Percentiles rank a stretch among this genome's conserved stretches.
phyloP scores from a whole-genome alignment of 2,888 invertebrate species.

The Tenthredo mesomela region DNA sequence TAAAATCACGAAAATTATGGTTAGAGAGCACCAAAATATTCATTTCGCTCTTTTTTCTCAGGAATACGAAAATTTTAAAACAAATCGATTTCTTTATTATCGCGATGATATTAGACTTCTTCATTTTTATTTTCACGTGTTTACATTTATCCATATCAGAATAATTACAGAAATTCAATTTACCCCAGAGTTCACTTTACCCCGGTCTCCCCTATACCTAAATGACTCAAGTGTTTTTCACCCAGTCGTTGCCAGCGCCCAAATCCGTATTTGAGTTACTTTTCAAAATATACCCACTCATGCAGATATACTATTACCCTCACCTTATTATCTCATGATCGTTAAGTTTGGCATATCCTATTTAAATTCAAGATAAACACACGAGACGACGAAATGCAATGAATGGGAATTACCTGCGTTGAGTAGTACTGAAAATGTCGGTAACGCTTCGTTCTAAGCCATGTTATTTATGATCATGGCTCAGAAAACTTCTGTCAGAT shows the following conservation, averaged over 20 bases:
- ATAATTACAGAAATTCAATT: too few relatives aligned
- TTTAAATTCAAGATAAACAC: constrained; percentile 5
- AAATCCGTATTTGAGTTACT: not conserved
- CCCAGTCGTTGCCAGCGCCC: not conserved
- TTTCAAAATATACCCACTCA: not conserved
- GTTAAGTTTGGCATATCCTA: not conserved
- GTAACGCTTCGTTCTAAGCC: not conserved
- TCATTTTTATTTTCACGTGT: too few relatives aligned
- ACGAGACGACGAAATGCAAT: not conserved
- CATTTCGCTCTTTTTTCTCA: too few relatives aligned
- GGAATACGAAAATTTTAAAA: too few relatives aligned
- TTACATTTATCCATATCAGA: too few relatives aligned
- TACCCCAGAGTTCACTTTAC: too few relatives aligned
- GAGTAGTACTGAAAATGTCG: not conserved
- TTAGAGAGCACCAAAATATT: too few relatives aligned
- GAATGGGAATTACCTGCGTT: too few relatives aligned
- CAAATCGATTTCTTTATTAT: too few relatives aligned
- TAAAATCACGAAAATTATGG: too few relatives aligned
- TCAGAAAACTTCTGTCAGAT: not conserved
- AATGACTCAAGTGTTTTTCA: not conserved
- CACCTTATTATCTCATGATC: not conserved
- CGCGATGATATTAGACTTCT: too few relatives aligned
- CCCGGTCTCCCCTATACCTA: not conserved
- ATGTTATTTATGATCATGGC: not conserved
- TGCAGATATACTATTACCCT: not conserved